Conservation (phyloP, 2,888 invertebrate genomes). For the Nudaria mundana region DNA sequence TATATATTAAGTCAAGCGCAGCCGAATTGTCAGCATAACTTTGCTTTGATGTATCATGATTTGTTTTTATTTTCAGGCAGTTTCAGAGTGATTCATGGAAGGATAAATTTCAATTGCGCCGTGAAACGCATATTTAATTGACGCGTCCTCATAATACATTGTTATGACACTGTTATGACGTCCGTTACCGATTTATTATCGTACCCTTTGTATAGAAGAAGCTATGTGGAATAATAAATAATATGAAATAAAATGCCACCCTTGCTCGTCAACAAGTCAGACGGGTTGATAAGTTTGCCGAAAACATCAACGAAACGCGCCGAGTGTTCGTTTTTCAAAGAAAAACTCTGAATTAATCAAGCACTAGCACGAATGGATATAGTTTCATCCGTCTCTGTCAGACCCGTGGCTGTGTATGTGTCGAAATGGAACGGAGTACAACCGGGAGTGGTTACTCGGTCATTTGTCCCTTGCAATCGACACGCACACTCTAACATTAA, state of each 20-base stretch:
- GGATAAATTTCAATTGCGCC: conserved; percentile 72
- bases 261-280: conserved; percentile 40
- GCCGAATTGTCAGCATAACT: conserved; percentile 81
- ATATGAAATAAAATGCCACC: conserved; percentile 28
- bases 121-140: conserved; percentile 70
- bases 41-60: conserved; percentile 77
- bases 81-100: conserved; percentile 73
- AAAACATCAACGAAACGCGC: conserved; percentile 62
- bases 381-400: conserved; percentile 64
- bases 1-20: conserved; percentile 74
- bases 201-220: conserved; percentile 20
- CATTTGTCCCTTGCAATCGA: conserved; percentile 65
- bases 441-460: conserved; percentile 69
- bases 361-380: conserved; percentile 62
- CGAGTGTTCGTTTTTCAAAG: conserved; percentile 62
- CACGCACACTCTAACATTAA: conserved; percentile 55
- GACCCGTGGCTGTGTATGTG: conserved; percentile 42
- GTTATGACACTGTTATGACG: conserved; percentile 62
- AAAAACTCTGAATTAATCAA: conserved; percentile 77
- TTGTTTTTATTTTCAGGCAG: conserved; percentile 76
- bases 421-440: conserved; percentile 55
- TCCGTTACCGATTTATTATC: conserved; percentile 38
- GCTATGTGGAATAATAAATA: conserved; percentile 29
- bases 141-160: conserved; percentile 60
- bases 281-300: conserved; percentile 60